Conservation (phyloP, 2,113 vertebrate species). For the Parotia lawesii region DNA sequence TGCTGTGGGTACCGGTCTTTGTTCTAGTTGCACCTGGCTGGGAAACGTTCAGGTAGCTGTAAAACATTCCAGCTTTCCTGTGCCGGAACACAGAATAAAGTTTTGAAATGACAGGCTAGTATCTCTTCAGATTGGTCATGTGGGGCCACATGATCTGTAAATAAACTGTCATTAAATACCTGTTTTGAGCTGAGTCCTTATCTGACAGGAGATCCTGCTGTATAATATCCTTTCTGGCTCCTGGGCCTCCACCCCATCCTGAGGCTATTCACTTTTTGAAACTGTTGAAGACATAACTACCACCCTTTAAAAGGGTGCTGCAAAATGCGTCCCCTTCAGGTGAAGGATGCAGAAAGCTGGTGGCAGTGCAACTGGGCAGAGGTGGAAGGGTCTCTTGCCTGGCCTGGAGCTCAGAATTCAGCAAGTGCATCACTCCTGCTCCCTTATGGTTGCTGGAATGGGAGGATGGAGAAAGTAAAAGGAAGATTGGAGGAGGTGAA, state of each 20-base stretch:
- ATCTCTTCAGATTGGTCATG: neutral
- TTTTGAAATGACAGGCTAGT: neutral
- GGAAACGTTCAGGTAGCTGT: neutral
- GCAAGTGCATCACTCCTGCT: neutral
- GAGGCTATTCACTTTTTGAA: neutral
- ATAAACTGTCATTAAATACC: neutral
- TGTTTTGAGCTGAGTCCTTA: neutral
- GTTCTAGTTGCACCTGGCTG: neutral
- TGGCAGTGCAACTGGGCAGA: neutral
- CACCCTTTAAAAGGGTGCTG: neutral
- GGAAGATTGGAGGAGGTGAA: neutral
- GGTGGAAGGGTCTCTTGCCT: neutral
- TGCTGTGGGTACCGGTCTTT: neutral
- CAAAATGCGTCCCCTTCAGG: accelerated
- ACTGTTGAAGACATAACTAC: neutral
- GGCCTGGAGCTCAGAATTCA: neutral
- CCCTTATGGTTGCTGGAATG: neutral
- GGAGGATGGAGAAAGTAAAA: neutral
- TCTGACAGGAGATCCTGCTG: neutral
- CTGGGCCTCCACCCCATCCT: neutral
- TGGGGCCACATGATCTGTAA: neutral
- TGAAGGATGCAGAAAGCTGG: neutral
- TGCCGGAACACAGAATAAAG: neutral
- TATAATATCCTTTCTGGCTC: neutral
- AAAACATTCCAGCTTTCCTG: neutral